phyloP scores from a whole-genome alignment of 2,113 vertebrate species.

The Lipotes vexillifer region DNA sequence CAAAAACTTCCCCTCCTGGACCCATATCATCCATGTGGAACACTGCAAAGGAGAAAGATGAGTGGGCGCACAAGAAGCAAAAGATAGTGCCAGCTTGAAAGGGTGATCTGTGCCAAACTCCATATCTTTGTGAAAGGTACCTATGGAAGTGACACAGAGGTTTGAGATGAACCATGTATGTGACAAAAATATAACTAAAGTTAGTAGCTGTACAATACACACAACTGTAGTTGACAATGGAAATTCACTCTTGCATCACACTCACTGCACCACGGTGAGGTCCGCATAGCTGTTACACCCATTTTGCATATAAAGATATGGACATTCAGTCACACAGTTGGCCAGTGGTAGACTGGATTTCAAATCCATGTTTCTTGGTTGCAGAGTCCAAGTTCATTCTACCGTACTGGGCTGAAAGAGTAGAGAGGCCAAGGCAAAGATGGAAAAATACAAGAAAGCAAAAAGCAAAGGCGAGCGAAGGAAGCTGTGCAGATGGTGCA shows the following conservation, averaged over 20 bases:
- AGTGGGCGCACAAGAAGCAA: not conserved
- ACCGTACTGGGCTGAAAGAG: accelerated
- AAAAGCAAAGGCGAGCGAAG: not conserved
- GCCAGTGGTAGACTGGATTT: not conserved
- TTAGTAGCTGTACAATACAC: accelerated
- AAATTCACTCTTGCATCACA: accelerated
- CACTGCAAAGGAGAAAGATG: not conserved
- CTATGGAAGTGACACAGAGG: not conserved
- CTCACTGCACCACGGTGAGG: accelerated
- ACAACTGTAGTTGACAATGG: accelerated
- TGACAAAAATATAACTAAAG: not conserved
- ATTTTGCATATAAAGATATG: accelerated
- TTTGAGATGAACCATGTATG: accelerated
- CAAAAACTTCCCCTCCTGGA: too few relatives aligned
- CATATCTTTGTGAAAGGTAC: not conserved
- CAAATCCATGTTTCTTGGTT: not conserved
- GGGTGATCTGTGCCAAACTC: not conserved
- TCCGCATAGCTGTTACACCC: accelerated
- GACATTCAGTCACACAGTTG: not conserved
- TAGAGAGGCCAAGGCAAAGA: accelerated
- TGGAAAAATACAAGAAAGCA: not conserved
- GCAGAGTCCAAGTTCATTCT: not conserved
- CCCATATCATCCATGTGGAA: accelerated
- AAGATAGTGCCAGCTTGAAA: accelerated
- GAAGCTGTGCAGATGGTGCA: accelerated